A percentile compares a stretch with the other conserved stretches of the same genome.
Conservation (phyloP, 2,113 vertebrate genomes). For the Apodemus sylvaticus region DNA sequence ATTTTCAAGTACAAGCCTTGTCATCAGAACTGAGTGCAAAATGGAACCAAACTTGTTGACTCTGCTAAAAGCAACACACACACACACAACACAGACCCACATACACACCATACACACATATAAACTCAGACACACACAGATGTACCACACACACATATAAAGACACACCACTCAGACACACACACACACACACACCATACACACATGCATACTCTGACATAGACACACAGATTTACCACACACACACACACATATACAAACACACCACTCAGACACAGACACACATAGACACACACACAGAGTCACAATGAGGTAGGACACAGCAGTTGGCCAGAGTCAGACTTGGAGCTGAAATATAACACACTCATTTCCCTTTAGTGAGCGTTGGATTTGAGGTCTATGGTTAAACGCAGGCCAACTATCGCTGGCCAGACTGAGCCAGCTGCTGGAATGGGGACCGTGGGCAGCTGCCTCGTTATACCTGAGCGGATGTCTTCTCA, state of each 20-base stretch:
- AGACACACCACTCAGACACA: no score
- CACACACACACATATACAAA: no score
- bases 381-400: not conserved
- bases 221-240: no score
- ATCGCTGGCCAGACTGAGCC: not conserved
- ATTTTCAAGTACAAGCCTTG: not conserved
- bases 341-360: not conserved
- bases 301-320: not conserved
- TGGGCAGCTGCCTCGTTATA: not conserved
- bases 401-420: not conserved
- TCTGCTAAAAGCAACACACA: conserved; percentile 3
- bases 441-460: not conserved
- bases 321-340: not conserved
- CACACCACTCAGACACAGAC: no score
- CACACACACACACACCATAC: no score
- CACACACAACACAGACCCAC: not conserved
- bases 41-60: not conserved
- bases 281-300: no score
- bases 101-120: no score
- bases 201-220: no score
- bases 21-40: not conserved
- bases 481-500: not conserved
- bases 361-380: not conserved
- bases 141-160: no score
- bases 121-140: no score